phyloP scores from a whole-genome alignment of 2,113 vertebrate species.

The Mesitornis unicolor region DNA sequence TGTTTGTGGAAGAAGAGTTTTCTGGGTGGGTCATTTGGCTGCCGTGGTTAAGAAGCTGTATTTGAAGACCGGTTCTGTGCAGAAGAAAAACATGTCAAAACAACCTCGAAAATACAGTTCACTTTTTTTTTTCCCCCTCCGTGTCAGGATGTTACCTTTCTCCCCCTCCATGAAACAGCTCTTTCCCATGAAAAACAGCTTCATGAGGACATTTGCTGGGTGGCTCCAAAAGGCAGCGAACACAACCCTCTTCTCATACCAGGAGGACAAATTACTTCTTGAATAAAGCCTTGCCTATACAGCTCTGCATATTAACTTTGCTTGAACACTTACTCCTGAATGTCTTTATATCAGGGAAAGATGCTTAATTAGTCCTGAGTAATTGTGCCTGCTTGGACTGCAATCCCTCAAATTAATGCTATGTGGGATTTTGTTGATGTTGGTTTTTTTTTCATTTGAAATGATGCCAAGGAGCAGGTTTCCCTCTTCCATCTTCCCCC shows the following conservation, averaged over 20 bases:
- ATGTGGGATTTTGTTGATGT: background rate
- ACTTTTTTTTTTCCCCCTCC: background rate
- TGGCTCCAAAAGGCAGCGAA: background rate
- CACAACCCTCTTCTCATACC: background rate
- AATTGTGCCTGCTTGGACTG: constrained; percentile 32
- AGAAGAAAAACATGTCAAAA: constrained; percentile 57
- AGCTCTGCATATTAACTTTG: background rate
- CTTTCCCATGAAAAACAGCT: background rate
- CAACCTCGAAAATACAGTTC: constrained; percentile 21
- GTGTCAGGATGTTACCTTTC: constrained; percentile 43
- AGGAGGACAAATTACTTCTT: background rate
- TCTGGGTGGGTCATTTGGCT: constrained; percentile 54
- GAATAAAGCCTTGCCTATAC: background rate
- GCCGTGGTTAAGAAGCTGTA: constrained; percentile 47
- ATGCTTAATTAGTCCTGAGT: constrained; percentile 6
- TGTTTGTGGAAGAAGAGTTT: constrained; percentile 64
- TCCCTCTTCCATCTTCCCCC: constrained; percentile 10
- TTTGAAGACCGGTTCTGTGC: constrained; percentile 50
- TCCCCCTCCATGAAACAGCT: background rate
- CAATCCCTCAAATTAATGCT: constrained; percentile 20
- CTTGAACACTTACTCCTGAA: background rate
- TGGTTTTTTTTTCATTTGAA: background rate
- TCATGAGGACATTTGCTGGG: background rate
- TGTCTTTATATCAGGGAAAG: constrained; percentile 7
- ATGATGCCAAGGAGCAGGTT: constrained; percentile 15